phyloP scores from a whole-genome alignment of 2,888 invertebrate genomes.

The Biston stratarius region DNA sequence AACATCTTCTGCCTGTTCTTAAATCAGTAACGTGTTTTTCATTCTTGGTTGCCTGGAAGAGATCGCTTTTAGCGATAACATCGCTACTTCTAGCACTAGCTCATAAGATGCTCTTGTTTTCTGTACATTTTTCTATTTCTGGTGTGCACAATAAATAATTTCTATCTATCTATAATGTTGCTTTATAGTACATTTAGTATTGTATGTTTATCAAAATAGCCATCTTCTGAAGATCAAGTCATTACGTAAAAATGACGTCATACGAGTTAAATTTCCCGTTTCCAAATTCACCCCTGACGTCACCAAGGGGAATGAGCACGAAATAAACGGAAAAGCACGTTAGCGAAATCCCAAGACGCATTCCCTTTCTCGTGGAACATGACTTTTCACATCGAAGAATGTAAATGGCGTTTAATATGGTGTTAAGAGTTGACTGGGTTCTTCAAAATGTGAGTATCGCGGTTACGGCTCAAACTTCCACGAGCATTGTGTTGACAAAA shows the following conservation, averaged over 20 bases:
- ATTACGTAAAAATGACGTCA: slow-evolving; percentile 22
- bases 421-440: slow-evolving; percentile 33
- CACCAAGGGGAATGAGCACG: slow-evolving; percentile 37
- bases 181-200: no score
- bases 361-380: slow-evolving; percentile 47
- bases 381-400: slow-evolving; percentile 57
- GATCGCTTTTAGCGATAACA: no score
- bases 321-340: slow-evolving; percentile 49
- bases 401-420: slow-evolving; percentile 53
- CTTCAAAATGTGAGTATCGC: slow-evolving; percentile 16
- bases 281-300: slow-evolving; percentile 37
- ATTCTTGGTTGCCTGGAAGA: no score
- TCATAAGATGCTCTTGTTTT: no score
- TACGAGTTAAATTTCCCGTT: slow-evolving; percentile 27
- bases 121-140: no score
- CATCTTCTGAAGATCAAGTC: slow-evolving; percentile 1
- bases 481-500: background rate
- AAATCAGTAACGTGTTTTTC: no score
- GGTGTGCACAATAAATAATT: no score
- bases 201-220: background rate
- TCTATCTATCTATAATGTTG: no score
- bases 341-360: slow-evolving; percentile 56
- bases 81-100: no score
- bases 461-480: slow-evolving; percentile 3
- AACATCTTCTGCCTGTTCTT: no score